Conservation (phyloP, 2,888 invertebrate species). For the Tipula helvola region DNA sequence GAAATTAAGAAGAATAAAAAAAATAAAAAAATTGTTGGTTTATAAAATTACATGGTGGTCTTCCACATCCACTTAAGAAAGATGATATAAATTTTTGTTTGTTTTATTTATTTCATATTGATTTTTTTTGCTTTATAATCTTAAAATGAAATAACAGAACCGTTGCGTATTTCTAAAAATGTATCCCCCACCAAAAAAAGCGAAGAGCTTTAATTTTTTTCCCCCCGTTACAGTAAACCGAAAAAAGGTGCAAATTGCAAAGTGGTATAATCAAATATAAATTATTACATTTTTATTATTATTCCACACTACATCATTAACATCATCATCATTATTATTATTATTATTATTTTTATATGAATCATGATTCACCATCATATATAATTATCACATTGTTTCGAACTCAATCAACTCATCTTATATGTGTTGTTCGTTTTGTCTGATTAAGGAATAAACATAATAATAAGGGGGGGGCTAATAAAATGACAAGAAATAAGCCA, state of each 20-base stretch:
- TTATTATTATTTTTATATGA: too few species aligned
- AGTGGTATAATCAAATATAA: background rate
- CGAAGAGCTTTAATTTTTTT: too few species aligned
- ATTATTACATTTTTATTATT: background rate
- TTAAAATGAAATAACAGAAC: background rate
- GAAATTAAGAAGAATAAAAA: background rate
- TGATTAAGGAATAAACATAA: background rate
- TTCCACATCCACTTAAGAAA: conserved; percentile 9
- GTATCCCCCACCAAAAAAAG: too few species aligned
- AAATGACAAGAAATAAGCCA: background rate
- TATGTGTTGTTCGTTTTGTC: background rate
- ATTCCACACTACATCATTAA: background rate
- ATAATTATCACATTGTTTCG: background rate
- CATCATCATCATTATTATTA: background rate
- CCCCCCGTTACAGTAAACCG: background rate
- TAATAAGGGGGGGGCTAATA: background rate
- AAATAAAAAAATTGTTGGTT: background rate
- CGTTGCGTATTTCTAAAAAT: background rate
- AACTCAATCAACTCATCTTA: background rate
- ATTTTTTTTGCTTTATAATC: background rate
- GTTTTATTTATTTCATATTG: conserved; percentile 9
- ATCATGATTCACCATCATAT: background rate
- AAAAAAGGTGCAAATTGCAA: background rate
- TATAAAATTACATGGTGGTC: conserved; percentile 11
- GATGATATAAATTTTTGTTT: conserved; percentile 10